Percentiles rank a stretch among this genome's conserved stretches.
phyloP scores from a whole-genome alignment of 1,140 invertebrate species.

The Choristoneura fumiferana region DNA sequence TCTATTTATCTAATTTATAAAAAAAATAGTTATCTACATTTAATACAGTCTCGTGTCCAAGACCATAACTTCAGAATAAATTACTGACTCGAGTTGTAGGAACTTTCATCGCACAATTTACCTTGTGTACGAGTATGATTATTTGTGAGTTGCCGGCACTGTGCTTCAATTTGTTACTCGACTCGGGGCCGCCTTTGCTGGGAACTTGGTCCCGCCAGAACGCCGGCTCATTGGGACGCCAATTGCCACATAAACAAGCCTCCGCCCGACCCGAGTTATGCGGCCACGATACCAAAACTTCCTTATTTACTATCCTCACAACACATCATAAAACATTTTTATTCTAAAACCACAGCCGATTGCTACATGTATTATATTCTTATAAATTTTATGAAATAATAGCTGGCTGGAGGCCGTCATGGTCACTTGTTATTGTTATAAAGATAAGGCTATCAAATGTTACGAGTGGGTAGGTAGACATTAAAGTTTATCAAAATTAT shows the following conservation, averaged over 20 bases:
- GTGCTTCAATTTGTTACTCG: conserved; percentile 60
- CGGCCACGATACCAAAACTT: conserved; percentile 53
- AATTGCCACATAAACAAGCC: conserved; percentile 70
- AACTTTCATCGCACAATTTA: conserved; percentile 48
- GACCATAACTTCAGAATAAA: conserved; percentile 48
- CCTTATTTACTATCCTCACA: conserved; percentile 43
- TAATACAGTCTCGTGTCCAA: background rate
- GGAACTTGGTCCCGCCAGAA: conserved; percentile 46
- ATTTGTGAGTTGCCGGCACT: conserved; percentile 56
- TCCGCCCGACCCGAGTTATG: conserved; percentile 42
- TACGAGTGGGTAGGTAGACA: too few species aligned
- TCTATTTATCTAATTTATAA: too few species aligned
- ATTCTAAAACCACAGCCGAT: conserved; percentile 16
- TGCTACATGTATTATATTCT: too few species aligned
- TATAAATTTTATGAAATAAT: too few species aligned
- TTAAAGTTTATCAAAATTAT: too few species aligned
- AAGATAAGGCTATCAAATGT: too few species aligned
- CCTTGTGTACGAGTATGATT: conserved; percentile 57
- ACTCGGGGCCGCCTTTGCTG: conserved; percentile 49
- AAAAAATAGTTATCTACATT: too few species aligned
- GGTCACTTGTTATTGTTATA: too few species aligned
- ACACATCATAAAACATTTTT: conserved; percentile 40
- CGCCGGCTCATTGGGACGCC: conserved; percentile 53
- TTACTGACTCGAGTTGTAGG: conserved; percentile 51
- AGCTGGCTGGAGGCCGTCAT: too few species aligned